Conservation (phyloP, 1,140 invertebrate species). For the Linepithema humile region DNA sequence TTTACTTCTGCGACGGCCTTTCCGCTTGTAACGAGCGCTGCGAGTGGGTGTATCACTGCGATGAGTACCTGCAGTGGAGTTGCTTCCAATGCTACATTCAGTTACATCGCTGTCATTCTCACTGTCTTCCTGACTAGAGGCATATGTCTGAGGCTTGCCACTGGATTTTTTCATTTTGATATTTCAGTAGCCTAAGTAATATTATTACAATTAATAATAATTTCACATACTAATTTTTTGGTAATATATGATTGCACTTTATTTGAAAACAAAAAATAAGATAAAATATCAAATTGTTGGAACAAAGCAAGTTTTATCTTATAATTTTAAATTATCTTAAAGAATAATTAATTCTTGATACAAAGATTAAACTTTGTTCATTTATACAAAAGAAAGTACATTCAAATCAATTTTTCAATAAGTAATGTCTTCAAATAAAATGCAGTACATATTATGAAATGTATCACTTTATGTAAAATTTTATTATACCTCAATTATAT, state of each 20-base stretch:
- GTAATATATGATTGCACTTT: too few relatives aligned
- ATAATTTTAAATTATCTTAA: too few relatives aligned
- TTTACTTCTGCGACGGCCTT: conserved; percentile 88
- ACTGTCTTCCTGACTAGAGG: conserved; percentile 82
- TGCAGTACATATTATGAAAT: neutral
- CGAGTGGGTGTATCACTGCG: conserved; percentile 94
- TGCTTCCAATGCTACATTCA: conserved; percentile 92
- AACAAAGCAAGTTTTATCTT: too few relatives aligned
- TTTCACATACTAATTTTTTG: too few relatives aligned
- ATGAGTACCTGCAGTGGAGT: conserved; percentile 93
- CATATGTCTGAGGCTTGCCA: conserved; percentile 74
- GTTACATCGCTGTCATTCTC: conserved; percentile 88
- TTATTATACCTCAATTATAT: neutral
- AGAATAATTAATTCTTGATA: too few relatives aligned
- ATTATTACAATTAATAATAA: neutral
- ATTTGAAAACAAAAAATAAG: too few relatives aligned
- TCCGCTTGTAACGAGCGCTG: conserved; percentile 86
- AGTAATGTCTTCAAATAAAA: neutral
- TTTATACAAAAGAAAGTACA: too few relatives aligned
- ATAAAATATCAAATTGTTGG: too few relatives aligned
- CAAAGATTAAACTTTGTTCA: too few relatives aligned
- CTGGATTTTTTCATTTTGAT: conserved; percentile 76
- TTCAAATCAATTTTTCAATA: too few relatives aligned
- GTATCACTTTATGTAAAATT: neutral
- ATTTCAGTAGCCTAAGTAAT: neutral